Base-by-base conservation (phyloP, 1,140 invertebrate species). In the Akabosia matsudoensis region DNA sequence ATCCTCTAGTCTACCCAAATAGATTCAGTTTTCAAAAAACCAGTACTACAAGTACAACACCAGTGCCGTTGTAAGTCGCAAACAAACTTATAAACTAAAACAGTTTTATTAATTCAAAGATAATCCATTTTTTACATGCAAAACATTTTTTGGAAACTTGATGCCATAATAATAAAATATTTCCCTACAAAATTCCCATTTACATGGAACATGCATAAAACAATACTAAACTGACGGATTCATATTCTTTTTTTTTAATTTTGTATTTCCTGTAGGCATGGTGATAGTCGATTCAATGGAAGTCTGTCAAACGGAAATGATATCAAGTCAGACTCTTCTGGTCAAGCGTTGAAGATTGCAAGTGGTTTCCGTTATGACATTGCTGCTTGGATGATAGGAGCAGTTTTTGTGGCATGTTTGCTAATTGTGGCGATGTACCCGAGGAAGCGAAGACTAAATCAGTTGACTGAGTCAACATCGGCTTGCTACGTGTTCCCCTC, bases 11-110 rank as follows among this genome's bases (percentile, higher is more conserved):
- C 61, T 67, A 30, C 61, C 24, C 24, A 3, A 67, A 67, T 22
- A 28, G 10, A 28, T 67, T 30, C 61, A 67, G 61, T 67, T 67
- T 67, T 67, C 61, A 67, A 31, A 67, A 67, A 67, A 67, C 61
- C 7, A 30, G 7, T 67, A 28, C 61, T 16, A 67, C 26, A 10
- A 67, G 26, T 30, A 67, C 61, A 67, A 67, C 61, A 4, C 26
- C 2, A 67, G 28, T 67, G 10, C 61, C 61, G 10, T 30, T 67
- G 61, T 67, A 31, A 67, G 61, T 67, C 22, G n/a, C 61, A 67
- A 10, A 45, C 37, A 45, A 45, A 45, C 37, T 45, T 18, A 10
- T 18, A 45, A 45, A 45, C n/a, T n/a, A n/a, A n/a, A n/a, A n/a
- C n/a, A n/a, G n/a, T n/a, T n/a, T n/a, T n/a, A n/a, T n/a, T n/a